phyloP scores from a whole-genome alignment of 2,113 vertebrate genomes.

The Gorsachius goisagi region DNA sequence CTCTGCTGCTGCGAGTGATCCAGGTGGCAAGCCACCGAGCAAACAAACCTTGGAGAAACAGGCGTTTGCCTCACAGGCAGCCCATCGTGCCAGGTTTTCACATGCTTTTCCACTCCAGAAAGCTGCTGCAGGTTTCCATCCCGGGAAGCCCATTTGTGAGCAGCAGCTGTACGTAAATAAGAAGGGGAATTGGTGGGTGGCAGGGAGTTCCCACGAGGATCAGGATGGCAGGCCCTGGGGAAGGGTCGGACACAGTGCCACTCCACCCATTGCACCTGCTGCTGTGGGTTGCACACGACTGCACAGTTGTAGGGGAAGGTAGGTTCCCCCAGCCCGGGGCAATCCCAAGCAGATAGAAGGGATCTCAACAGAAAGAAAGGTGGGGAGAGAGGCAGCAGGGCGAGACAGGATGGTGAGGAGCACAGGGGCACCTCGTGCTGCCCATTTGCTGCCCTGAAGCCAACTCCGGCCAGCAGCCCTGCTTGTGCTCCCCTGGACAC shows the following conservation, averaged over 20 bases:
- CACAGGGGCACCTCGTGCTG: neutral
- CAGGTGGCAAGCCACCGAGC: rapidly evolving
- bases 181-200: neutral
- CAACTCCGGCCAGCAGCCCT: neutral
- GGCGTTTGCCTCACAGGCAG: neutral
- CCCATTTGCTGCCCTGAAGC: rapidly evolving
- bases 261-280: neutral
- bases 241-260: rapidly evolving
- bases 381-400: neutral
- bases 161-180: neutral
- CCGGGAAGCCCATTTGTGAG: neutral
- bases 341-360: neutral
- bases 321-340: neutral
- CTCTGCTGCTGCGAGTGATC: neutral
- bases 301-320: neutral
- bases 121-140: neutral
- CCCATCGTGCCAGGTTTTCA: neutral
- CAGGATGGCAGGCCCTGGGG: neutral
- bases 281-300: neutral
- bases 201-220: neutral
- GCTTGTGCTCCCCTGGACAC: neutral
- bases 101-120: rapidly evolving
- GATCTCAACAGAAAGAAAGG: neutral
- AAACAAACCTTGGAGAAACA: neutral
- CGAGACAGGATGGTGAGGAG: neutral